These are phyloP conservation scores for Syncerus caffer DNA, from an alignment of 2,797 vertebrate species.

Conservation along the genomic window DNA sequence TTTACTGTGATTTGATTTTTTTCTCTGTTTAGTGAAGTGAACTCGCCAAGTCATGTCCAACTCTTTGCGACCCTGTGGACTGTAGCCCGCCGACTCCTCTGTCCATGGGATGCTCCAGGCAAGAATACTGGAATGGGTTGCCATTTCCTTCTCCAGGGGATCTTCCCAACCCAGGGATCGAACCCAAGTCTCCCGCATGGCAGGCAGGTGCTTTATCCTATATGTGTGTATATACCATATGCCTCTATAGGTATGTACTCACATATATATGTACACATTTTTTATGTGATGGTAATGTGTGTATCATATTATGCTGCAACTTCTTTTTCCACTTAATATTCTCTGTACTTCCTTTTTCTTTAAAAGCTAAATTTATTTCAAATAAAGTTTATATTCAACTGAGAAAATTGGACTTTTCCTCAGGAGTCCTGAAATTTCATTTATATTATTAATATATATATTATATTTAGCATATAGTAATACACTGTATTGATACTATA, in stretches of 20 bases:
- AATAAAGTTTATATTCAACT: neutral
- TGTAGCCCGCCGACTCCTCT: too few relatives aligned
- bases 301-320: neutral
- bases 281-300: neutral
- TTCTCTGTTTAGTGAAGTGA: neutral
- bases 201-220: too few relatives aligned
- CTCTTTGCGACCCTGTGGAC: too few relatives aligned
- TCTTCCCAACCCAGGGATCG: too few relatives aligned
- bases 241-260: neutral
- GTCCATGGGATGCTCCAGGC: too few relatives aligned
- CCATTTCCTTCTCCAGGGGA: too few relatives aligned
- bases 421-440: slow-evolving; percentile 3
- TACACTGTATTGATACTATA: neutral
- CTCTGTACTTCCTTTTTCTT: neutral
- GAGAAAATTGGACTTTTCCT: neutral
- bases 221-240: neutral
- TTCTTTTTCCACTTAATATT: neutral
- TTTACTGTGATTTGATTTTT: neutral
- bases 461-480: neutral
- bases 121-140: too few relatives aligned
- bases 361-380: slow-evolving; percentile 7
- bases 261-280: neutral
- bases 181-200: too few relatives aligned
- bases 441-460: neutral
- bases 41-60: too few relatives aligned